These are phyloP conservation scores for Pluvianellus socialis DNA, from an alignment of 2,113 vertebrate genomes.

Conservation along the genomic window DNA sequence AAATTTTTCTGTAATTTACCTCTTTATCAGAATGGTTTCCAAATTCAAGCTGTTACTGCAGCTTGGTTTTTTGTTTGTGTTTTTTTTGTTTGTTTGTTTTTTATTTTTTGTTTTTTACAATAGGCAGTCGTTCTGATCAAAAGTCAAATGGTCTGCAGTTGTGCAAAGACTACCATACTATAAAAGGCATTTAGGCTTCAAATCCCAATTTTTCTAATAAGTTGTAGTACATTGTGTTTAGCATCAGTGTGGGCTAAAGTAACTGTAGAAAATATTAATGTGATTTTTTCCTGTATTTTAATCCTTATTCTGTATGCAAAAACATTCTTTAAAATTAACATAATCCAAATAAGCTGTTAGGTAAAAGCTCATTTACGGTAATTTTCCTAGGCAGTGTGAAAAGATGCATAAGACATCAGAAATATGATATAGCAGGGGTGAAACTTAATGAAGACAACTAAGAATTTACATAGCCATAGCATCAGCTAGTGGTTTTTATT, in stretches of 20 bases:
- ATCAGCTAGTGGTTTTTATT: neutral
- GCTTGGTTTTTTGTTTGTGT: neutral
- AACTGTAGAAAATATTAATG: neutral
- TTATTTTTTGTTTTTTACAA: neutral
- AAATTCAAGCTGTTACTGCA: neutral
- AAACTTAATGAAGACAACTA: neutral
- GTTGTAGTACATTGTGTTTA: neutral
- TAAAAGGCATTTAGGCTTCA: neutral
- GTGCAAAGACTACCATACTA: neutral
- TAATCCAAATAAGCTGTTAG: conserved; percentile 30
- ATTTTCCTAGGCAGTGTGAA: neutral
- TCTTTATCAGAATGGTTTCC: neutral
- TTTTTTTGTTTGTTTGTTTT: accelerated
- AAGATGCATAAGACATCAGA: neutral
- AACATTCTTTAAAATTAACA: neutral
- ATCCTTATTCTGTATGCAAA: neutral
- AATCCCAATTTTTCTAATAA: neutral
- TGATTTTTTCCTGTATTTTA: neutral
- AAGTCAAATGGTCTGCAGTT: neutral
- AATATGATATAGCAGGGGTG: neutral
- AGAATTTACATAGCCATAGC: neutral
- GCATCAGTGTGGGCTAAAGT: neutral
- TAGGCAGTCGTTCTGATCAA: neutral
- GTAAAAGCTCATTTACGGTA: conserved; percentile 3
- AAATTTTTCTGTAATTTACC: neutral